A percentile compares a stretch with the other conserved stretches of the same genome.
These are phyloP conservation scores for Austrofundulus limnaeus DNA, from an alignment of 2,113 vertebrate genomes.

Conservation along the genomic window DNA sequence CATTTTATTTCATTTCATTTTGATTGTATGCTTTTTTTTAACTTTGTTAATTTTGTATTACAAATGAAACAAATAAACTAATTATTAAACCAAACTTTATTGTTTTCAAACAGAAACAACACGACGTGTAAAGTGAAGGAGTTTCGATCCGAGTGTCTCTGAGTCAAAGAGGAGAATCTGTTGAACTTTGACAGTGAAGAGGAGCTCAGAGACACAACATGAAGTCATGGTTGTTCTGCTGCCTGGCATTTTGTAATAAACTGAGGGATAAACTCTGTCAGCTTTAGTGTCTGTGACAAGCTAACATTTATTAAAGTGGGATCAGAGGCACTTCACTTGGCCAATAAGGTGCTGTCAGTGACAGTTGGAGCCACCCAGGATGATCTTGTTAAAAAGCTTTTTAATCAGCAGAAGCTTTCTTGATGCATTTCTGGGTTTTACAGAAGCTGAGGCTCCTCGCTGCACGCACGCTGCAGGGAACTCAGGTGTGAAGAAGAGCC, in stretches of 20 bases:
- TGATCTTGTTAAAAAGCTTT: slow-evolving; percentile 57
- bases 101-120: too few relatives aligned
- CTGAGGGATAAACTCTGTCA: slow-evolving; percentile 18
- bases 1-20: too few relatives aligned
- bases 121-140: too few relatives aligned
- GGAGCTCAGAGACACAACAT: not conserved
- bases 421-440: slow-evolving; percentile 1
- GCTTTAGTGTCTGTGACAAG: slow-evolving; percentile 30
- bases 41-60: too few relatives aligned
- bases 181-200: not conserved
- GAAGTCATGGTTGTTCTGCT: slow-evolving; percentile 1
- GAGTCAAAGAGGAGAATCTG: too few relatives aligned
- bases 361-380: slow-evolving; percentile 32
- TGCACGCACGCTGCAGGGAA: not conserved
- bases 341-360: slow-evolving; percentile 39
- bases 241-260: slow-evolving; percentile 8
- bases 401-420: slow-evolving; percentile 43
- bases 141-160: too few relatives aligned
- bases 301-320: slow-evolving; percentile 47
- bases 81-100: too few relatives aligned
- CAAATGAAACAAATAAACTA: too few relatives aligned
- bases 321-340: slow-evolving; percentile 41
- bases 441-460: not conserved
- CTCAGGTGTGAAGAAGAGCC: not conserved
- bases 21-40: too few relatives aligned